Evolutionary conservation across 2,797 vertebrate genomes (phyloP).

Genomic region (Lepidocolaptes lacrymiger): DNA sequence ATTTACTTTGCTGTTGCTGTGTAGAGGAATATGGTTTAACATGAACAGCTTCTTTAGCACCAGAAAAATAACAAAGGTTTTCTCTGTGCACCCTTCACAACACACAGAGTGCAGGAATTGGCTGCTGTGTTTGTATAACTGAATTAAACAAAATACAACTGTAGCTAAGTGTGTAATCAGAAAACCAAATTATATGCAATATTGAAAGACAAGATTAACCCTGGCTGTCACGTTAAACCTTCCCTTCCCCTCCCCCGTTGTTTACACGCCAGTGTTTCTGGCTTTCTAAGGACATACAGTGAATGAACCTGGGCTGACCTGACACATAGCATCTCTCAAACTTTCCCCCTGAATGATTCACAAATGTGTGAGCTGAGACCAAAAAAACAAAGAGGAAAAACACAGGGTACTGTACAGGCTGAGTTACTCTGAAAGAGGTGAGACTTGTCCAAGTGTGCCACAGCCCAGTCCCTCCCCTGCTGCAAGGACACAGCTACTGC

Average conservation of each 20-base stretch:
- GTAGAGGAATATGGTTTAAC: constrained; percentile 10
- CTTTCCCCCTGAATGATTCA: constrained; percentile 25
- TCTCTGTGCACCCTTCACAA: not conserved
- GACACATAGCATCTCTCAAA: constrained; percentile 42
- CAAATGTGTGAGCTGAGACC: constrained; percentile 8
- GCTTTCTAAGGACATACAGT: constrained; percentile 29
- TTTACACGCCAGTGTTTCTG: constrained; percentile 42
- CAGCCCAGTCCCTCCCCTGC: not conserved
- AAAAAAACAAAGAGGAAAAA: constrained; percentile 8
- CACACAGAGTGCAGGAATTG: not conserved
- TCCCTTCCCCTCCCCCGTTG: not conserved
- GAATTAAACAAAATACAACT: constrained; percentile 37
- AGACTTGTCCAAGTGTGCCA: not conserved
- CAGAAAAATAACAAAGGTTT: constrained; percentile 37
- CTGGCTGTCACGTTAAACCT: not conserved
- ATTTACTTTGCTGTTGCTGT: constrained; percentile 29
- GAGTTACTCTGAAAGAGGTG: not conserved
- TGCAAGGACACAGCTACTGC: not conserved
- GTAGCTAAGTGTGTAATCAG: not conserved
- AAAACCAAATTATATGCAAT: not conserved
- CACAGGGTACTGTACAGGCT: not conserved
- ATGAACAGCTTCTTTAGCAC: not conserved
- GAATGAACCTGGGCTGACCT: constrained; percentile 57
- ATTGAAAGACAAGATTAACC: constrained; percentile 20
- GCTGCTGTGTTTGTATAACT: not conserved